Evolutionary conservation across 2,888 invertebrate genomes (phyloP), one percentile per base, ranked within the genome.

Genomic region (Patella pellucida): DNA sequence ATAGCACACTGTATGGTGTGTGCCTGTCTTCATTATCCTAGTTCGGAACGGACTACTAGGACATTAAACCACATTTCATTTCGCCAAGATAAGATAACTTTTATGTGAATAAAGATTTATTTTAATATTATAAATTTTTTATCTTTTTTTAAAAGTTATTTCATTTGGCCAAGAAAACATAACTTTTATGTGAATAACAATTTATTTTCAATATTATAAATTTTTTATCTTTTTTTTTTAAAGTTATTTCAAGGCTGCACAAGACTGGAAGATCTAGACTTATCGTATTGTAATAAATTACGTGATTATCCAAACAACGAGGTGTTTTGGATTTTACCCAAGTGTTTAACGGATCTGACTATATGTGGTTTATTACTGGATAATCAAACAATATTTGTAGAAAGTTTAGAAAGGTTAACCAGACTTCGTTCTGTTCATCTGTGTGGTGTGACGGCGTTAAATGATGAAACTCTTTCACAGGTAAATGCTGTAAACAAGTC

Each of bases 371-470:
- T 89, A 1, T 79, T 85, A 73, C 75, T 89, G 52, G 79, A 82
- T 7, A 87, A 88, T 75, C 81, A 82, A 50, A 79, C 81, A 16
- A 81, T 89, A 27, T 81, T 89, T 27, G 86, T 88, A 23, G 86
- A 86, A 69, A 83, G 84, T 75, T 71, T 89, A 69, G 83, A 83
- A 71, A 71, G 88, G 15, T 78, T 89, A 56, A 79, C 76, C 3
- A 79, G 71, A 7, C 83, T 89, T 16, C 81, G 78, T 70, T 77
- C 79, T 2, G 72, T 89, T 3, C 81, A 85, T 54, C 79, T 89
- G 19, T 88, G 88, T 83, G 89, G 89, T 15, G 86, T 89, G 14
- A 74, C 86, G 12, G 87, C 87, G 15, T 77, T 89, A 52, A 87
- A 81, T 77, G 88, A 89, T 76, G 76, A 82, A n/a, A 85, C 87